These are phyloP conservation scores for Pecten maximus DNA, from an alignment of 2,888 invertebrate species.

Conservation along the genomic window DNA sequence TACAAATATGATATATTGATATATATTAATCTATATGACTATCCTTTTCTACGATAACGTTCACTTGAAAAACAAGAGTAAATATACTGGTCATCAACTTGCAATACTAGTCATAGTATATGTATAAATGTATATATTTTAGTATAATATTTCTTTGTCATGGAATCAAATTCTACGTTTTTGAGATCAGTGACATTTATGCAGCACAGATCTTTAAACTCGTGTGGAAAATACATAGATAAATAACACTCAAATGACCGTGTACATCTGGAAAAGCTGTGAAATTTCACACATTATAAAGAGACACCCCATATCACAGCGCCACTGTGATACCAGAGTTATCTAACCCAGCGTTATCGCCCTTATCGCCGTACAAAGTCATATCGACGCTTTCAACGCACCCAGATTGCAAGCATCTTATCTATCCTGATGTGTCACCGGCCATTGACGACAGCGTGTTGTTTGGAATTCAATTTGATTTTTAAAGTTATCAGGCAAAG, in stretches of 20 bases:
- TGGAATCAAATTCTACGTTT: no score
- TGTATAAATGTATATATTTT: no score
- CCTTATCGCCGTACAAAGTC: background rate
- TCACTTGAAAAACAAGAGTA: no score
- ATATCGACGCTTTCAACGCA: background rate
- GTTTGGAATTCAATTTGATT: background rate
- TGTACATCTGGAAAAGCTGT: background rate
- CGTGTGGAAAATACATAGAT: background rate
- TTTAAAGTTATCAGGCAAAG: no score
- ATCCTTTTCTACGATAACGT: no score
- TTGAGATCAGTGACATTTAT: background rate
- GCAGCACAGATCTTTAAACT: background rate
- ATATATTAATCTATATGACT: no score
- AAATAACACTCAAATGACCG: background rate
- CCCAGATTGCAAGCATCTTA: background rate
- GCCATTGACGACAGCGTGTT: background rate
- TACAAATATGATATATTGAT: no score
- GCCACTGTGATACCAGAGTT: background rate
- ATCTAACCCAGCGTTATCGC: background rate
- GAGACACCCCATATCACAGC: background rate
- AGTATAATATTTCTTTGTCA: no score
- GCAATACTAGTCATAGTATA: no score
- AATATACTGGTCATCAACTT: no score
- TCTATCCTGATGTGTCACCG: background rate
- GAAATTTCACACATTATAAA: slow-evolving; percentile 3